phyloP scores from a whole-genome alignment of 2,113 vertebrate genomes.

The Mormyrus iriodes region DNA sequence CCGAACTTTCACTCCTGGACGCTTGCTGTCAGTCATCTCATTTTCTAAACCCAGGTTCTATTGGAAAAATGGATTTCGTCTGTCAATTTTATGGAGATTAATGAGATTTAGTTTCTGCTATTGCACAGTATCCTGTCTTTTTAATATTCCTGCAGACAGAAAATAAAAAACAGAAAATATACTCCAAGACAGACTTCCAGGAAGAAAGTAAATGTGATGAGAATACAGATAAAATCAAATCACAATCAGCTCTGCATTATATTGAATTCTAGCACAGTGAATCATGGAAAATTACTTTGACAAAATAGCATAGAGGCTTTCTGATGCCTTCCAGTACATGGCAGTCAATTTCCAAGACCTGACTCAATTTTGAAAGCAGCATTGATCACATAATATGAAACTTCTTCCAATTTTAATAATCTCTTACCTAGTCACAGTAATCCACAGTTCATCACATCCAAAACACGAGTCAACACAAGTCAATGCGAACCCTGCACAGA shows the following conservation, averaged over 20 bases:
- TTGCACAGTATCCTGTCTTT: not conserved
- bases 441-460: not conserved
- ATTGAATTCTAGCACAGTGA: not conserved
- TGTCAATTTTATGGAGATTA: slow-evolving; percentile 8
- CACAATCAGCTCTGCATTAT: not conserved
- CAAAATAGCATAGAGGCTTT: not conserved
- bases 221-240: slow-evolving; percentile 1
- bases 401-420: not conserved
- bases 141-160: not conserved
- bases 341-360: not conserved
- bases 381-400: not conserved
- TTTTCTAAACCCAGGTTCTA: not conserved
- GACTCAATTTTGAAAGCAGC: not conserved
- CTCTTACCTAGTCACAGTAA: not conserved
- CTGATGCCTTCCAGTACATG: not conserved
- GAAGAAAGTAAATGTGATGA: not conserved
- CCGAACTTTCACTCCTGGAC: not conserved
- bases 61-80: not conserved
- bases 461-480: not conserved
- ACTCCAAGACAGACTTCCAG: not conserved
- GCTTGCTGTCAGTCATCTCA: not conserved
- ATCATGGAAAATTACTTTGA: not conserved
- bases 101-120: not conserved
- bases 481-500: not conserved
- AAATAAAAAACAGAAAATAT: not conserved